A percentile compares a stretch with the other conserved stretches of the same genome.
Evolutionary conservation across 30 jellyfish, hydroid and myxozoan species (phyloP).

Genomic region (Aurelia aurita): DNA sequence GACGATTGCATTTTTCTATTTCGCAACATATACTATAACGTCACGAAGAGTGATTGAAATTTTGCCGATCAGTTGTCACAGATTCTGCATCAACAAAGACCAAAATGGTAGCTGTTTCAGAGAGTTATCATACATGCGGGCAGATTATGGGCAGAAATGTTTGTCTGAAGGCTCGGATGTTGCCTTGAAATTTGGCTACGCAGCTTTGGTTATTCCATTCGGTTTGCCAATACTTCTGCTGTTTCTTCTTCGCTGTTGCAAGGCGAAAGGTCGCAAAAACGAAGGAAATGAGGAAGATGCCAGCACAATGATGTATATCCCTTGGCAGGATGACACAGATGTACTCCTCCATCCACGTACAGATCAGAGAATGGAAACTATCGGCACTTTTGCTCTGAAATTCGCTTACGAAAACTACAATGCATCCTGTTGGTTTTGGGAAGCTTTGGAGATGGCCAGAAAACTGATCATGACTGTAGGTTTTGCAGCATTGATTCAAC

Average conservation of each 20-base stretch:
- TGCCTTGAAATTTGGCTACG: background rate
- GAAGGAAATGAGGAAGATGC: background rate
- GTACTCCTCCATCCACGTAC: background rate
- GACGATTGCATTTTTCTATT: background rate
- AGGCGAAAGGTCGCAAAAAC: background rate
- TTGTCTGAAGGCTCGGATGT: background rate
- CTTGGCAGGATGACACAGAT: background rate
- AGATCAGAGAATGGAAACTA: background rate
- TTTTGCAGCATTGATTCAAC: conserved; percentile 5
- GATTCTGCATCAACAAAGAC: background rate
- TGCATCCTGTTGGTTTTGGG: conserved; percentile 12
- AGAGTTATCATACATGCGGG: conserved; percentile 23
- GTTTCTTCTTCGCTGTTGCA: conserved; percentile 7
- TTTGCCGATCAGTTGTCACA: conserved; percentile 35
- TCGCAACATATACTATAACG: conserved; percentile 46
- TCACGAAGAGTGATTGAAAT: conserved; percentile 16
- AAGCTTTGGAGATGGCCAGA: conserved; percentile 14
- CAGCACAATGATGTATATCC: background rate
- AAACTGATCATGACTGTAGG: conserved; percentile 6
- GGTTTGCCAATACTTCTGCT: conserved; percentile 44
- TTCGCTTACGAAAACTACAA: conserved; percentile 18
- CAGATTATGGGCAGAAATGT: conserved; percentile 43
- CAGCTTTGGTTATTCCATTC: conserved; percentile 22
- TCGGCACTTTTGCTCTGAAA: conserved; percentile 6
- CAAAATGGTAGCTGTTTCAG: background rate